Evolutionary conservation across 2,888 invertebrate genomes (phyloP), one percentile per base, ranked within the genome.

Genomic region (Hirtodrosophila trivittata): DNA sequence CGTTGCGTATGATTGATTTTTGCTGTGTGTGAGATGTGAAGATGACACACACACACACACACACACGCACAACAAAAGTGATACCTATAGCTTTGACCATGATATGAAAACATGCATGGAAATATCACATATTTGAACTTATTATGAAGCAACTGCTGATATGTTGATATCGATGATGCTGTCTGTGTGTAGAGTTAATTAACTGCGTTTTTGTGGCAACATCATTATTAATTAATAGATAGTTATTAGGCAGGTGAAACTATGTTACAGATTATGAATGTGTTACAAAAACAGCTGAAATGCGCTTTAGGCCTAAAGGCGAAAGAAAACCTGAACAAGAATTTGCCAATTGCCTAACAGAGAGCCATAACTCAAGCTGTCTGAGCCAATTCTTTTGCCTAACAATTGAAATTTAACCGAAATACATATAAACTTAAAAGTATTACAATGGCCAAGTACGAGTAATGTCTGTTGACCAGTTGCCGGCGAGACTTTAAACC

Each of bases 1-100:
- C 85, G 75, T 70, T 82, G 77, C 82, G 82, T 82, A 81, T 82
- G 82, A 84, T 78, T 82, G 82, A 85, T 85, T 81, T 77, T 64
- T 66, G 66, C 64, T 41, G 33, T 45, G 21, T 64, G 30, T 42
- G 41, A 56, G 68, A 37, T 51, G 49, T 37, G 46, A 46, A 42
- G 62, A 49, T 50, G 58, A 55, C 37, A 58, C 50, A 42, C 25
- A 68, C 18, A 32, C n/a, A 59, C 13, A 50, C 30, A 13, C 5
- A 39, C 9, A 49, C 3, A 43, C n/a, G 14, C 16, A 45, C 12
- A 38, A 56, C 42, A 56, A 9, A 38, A 1, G 7, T 32, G 50
- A 67, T 63, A 58, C 33, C 37, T 33, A 49, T 46, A 32, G 35
- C 39, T 55, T 21, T 56, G 63, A 57, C 70, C 60, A 42, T 69